phyloP scores from a whole-genome alignment of 1,140 invertebrate species.

The Drosophila nikananu region DNA sequence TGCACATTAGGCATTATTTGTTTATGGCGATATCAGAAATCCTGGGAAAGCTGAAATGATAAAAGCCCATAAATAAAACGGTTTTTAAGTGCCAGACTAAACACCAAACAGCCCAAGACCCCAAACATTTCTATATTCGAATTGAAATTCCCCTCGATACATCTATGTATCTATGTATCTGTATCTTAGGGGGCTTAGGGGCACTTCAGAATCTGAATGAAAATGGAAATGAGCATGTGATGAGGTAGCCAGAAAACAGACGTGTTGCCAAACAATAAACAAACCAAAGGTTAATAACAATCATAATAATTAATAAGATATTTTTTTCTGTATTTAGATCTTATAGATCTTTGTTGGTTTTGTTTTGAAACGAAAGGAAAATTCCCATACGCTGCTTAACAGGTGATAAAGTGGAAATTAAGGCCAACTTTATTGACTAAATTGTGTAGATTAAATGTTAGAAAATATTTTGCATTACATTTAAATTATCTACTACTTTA shows the following conservation, averaged over 20 bases:
- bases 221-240: constrained; percentile 16
- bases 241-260: constrained; percentile 33
- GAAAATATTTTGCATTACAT: neutral
- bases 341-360: constrained; percentile 27
- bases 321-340: constrained; percentile 5
- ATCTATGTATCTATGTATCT: neutral
- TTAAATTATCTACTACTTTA: no score
- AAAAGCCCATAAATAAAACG: constrained; percentile 77
- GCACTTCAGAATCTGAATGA: constrained; percentile 41
- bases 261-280: constrained; percentile 38
- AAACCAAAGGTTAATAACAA: constrained; percentile 55
- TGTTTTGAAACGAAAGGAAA: neutral
- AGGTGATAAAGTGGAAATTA: neutral
- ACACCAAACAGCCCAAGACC: constrained; percentile 34
- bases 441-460: neutral
- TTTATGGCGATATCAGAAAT: constrained; percentile 66
- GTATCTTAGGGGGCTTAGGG: constrained; percentile 10
- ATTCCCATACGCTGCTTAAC: neutral
- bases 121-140: constrained; percentile 35
- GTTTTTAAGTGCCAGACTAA: constrained; percentile 68
- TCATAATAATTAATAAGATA: constrained; percentile 50
- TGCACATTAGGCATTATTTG: constrained; percentile 73
- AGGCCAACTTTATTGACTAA: neutral
- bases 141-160: constrained; percentile 24
- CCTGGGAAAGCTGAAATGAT: constrained; percentile 43